These are phyloP conservation scores for Meiosimyza platycephala DNA, from an alignment of 2,888 invertebrate genomes.

Conservation along the genomic window DNA sequence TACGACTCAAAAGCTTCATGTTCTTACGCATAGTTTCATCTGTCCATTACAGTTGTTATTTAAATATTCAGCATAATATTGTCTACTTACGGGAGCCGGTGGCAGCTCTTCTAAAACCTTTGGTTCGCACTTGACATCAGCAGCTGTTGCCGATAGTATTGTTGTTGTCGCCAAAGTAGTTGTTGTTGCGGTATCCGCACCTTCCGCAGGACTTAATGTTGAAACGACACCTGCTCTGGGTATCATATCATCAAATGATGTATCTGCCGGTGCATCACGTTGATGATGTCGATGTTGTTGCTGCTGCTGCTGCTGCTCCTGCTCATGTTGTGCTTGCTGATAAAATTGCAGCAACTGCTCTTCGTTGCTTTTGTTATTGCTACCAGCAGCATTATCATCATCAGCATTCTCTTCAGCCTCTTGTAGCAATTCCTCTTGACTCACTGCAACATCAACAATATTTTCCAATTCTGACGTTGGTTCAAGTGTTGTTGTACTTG, in stretches of 20 bases:
- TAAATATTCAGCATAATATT: not conserved
- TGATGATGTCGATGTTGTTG: constrained; percentile 44
- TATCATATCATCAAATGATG: constrained; percentile 51
- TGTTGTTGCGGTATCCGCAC: constrained; percentile 38
- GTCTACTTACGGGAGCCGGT: constrained; percentile 64
- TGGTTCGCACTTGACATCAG: constrained; percentile 62
- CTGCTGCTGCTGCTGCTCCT: constrained; percentile 47
- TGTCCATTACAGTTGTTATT: not conserved
- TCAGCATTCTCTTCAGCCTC: constrained; percentile 6
- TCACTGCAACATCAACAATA: not conserved
- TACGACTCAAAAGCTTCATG: too few relatives aligned
- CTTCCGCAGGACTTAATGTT: constrained; percentile 46
- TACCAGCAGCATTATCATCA: not conserved
- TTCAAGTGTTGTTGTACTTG: constrained; percentile 49
- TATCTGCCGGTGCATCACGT: constrained; percentile 36
- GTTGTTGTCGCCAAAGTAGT: constrained; percentile 30
- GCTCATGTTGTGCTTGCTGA: constrained; percentile 53
- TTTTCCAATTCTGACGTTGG: constrained; percentile 52
- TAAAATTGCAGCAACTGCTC: constrained; percentile 56
- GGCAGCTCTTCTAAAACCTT: constrained; percentile 64
- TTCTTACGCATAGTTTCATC: too few relatives aligned
- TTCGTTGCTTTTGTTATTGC: constrained; percentile 38
- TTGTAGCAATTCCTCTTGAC: not conserved
- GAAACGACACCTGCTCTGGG: constrained; percentile 54
- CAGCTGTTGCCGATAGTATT: constrained; percentile 43